These are phyloP conservation scores for Sphenodon punctatus DNA, from an alignment of 2,797 vertebrate species.

Conservation along the genomic window DNA sequence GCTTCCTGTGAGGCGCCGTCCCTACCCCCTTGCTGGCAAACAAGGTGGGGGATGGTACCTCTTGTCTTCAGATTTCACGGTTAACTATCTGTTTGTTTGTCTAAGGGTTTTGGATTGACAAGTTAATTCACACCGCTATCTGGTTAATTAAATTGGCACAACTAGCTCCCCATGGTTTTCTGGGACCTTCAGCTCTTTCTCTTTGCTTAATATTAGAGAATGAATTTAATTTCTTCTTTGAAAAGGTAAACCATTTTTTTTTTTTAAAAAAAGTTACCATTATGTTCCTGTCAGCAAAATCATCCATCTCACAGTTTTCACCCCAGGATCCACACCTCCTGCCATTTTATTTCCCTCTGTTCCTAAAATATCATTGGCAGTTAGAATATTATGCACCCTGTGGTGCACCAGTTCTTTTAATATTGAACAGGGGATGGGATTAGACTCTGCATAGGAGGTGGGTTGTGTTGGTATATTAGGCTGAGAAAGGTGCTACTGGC, in stretches of 20 bases:
- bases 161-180: not conserved
- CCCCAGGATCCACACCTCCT: not conserved
- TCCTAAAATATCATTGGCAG: not conserved
- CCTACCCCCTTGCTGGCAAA: no score
- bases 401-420: not conserved
- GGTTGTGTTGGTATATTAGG: not conserved
- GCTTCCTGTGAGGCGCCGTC: no score
- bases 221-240: not conserved
- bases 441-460: not conserved
- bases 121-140: no score
- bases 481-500: not conserved
- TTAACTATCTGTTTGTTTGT: not conserved
- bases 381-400: not conserved
- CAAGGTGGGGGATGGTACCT: no score
- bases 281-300: not conserved
- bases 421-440: not conserved
- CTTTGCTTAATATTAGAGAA: not conserved
- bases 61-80: no score
- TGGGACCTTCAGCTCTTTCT: accelerated
- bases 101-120: not conserved
- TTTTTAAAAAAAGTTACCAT: not conserved
- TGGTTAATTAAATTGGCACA: not conserved
- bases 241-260: not conserved
- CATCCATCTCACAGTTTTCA: not conserved
- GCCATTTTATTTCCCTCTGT: not conserved